phyloP scores from a whole-genome alignment of 2,888 invertebrate species.

The Tortricodes alternella region DNA sequence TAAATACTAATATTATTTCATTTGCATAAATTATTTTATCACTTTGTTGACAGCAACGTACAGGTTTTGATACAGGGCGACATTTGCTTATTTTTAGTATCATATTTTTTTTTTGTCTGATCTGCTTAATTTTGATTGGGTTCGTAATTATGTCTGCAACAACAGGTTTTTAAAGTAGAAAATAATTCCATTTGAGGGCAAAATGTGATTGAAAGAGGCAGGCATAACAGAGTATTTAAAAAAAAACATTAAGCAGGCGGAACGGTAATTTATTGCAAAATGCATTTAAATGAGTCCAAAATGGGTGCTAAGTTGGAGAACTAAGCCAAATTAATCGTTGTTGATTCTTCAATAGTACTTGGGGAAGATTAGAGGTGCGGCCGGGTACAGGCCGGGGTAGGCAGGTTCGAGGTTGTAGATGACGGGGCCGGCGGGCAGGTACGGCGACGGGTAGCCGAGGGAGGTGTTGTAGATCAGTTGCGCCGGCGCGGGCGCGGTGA shows the following conservation, averaged over 20 bases:
- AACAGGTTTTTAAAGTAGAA: too few relatives aligned
- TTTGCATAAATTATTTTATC: too few relatives aligned
- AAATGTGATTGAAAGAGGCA: not conserved
- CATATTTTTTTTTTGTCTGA: not conserved
- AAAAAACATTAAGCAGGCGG: constrained; percentile 42
- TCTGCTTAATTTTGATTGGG: too few relatives aligned
- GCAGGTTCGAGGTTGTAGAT: constrained; percentile 38
- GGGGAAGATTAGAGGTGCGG: constrained; percentile 45
- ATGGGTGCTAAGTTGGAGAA: constrained; percentile 33
- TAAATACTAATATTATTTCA: too few relatives aligned
- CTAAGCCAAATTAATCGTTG: not conserved
- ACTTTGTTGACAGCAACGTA: too few relatives aligned
- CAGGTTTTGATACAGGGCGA: not conserved
- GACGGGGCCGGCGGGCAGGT: constrained; percentile 33
- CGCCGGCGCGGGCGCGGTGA: constrained; percentile 52
- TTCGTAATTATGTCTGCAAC: too few relatives aligned
- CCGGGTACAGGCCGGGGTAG: constrained; percentile 17
- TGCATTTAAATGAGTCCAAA: constrained; percentile 31
- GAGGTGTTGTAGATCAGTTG: constrained; percentile 34
- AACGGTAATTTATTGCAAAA: constrained; percentile 45
- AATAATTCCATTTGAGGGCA: too few relatives aligned
- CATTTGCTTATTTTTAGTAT: not conserved
- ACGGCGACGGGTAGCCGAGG: constrained; percentile 29
- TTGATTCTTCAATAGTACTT: constrained; percentile 39
- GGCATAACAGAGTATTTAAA: not conserved